Conservation (phyloP, 2,113 vertebrate genomes). For the Lophura nycthemera region DNA sequence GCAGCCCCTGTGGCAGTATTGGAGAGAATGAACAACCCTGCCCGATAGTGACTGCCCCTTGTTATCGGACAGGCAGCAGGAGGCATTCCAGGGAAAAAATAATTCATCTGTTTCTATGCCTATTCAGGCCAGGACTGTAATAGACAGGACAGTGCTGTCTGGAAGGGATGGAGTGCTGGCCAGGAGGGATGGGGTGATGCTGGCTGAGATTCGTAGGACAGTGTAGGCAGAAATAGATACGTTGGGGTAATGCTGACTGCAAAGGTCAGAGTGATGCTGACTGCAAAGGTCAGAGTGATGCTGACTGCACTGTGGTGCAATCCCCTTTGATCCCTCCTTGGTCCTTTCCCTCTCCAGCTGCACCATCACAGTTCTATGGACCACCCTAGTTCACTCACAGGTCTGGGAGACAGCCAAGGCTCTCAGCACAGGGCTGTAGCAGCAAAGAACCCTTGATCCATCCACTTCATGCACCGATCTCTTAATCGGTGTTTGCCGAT, state of each 20-base stretch:
- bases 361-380: neutral
- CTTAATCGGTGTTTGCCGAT: neutral
- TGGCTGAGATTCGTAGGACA: too few relatives aligned
- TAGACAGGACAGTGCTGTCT: neutral
- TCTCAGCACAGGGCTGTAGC: neutral
- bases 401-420: neutral
- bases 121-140: neutral
- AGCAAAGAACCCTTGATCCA: neutral
- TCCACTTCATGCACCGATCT: rapidly evolving
- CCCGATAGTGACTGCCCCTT: neutral
- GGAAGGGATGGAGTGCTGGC: neutral
- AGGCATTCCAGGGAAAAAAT: neutral
- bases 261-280: too few relatives aligned
- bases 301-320: neutral
- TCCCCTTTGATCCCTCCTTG: neutral
- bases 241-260: neutral
- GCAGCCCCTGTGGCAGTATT: rapidly evolving
- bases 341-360: neutral
- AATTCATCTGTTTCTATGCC: neutral
- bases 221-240: too few relatives aligned
- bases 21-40: neutral
- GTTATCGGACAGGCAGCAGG: neutral
- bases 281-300: neutral
- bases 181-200: neutral
- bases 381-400: neutral